Conservation (phyloP, 1,140 invertebrate genomes). For the Anthonomus grandis region DNA sequence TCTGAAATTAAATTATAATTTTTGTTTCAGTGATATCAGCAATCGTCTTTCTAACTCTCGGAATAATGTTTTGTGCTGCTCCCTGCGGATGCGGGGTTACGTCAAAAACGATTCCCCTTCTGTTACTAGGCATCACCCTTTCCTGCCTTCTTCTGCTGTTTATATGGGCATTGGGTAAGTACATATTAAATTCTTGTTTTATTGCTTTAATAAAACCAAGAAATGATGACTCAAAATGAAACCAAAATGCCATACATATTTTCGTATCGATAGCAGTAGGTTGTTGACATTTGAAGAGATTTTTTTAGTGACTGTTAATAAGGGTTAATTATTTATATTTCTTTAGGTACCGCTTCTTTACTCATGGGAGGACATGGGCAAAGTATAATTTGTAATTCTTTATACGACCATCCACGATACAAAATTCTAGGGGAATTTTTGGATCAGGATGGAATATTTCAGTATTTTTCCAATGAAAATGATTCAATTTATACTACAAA, state of each 20-base stretch:
- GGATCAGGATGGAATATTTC: conserved; percentile 59
- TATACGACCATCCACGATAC: conserved; percentile 60
- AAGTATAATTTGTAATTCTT: conserved; percentile 60
- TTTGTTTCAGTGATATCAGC: conserved; percentile 46
- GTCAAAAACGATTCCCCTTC: conserved; percentile 53
- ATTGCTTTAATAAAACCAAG: conserved; percentile 2
- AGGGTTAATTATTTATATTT: too few species aligned
- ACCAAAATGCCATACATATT: too few species aligned
- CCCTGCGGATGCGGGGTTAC: conserved; percentile 55
- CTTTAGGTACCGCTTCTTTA: conserved; percentile 49
- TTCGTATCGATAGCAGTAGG: too few species aligned
- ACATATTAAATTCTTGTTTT: neutral
- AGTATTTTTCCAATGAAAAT: conserved; percentile 47
- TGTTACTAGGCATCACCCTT: conserved; percentile 52
- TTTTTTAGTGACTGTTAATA: too few species aligned
- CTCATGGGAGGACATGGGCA: conserved; percentile 54
- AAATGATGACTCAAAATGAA: too few species aligned
- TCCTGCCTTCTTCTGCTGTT: conserved; percentile 50
- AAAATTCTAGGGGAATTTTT: conserved; percentile 56
- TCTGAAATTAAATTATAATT: too few species aligned
- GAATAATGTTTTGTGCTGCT: conserved; percentile 50
- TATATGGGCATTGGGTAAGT: conserved; percentile 47
- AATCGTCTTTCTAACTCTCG: conserved; percentile 51
- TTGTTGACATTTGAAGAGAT: too few species aligned
- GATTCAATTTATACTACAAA: conserved; percentile 38